Evolutionary conservation across 1,140 invertebrate genomes (phyloP).

Genomic region (Popillia japonica): DNA sequence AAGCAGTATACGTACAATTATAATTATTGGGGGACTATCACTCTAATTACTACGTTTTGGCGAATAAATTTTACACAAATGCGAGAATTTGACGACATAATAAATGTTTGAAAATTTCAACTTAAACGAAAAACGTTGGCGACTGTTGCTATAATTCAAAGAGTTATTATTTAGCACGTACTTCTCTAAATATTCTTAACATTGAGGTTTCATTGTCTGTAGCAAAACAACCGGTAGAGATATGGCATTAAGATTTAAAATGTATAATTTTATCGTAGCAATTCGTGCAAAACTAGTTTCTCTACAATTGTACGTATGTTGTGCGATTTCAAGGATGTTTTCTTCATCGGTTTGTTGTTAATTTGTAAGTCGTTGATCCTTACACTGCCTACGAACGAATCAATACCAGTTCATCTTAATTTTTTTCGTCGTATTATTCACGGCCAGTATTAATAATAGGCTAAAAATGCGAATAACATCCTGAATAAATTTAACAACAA

Average conservation of each 20-base stretch:
- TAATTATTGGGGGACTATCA: no score
- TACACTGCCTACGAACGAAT: neutral
- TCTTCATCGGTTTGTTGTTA: slow-evolving; percentile 10
- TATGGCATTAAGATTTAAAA: neutral
- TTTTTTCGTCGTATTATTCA: slow-evolving; percentile 1
- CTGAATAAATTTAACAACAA: neutral
- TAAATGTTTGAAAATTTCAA: no score
- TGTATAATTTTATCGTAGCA: neutral
- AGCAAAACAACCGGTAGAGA: neutral
- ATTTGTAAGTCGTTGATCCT: neutral
- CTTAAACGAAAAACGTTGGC: no score
- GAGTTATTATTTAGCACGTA: no score
- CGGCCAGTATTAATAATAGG: neutral
- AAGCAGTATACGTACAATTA: no score
- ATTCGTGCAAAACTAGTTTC: slow-evolving; percentile 4
- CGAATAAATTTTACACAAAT: no score
- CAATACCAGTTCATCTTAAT: slow-evolving; percentile 10
- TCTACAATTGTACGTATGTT: neutral
- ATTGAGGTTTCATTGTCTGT: neutral
- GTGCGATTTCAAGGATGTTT: slow-evolving; percentile 3
- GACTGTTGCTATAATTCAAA: no score
- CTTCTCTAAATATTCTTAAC: neutral
- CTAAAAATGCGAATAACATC: slow-evolving; percentile 6
- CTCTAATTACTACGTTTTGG: no score
- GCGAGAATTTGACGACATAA: no score